Conservation (phyloP, 2,113 vertebrate species). For the Brachypteracias leptosomus region DNA sequence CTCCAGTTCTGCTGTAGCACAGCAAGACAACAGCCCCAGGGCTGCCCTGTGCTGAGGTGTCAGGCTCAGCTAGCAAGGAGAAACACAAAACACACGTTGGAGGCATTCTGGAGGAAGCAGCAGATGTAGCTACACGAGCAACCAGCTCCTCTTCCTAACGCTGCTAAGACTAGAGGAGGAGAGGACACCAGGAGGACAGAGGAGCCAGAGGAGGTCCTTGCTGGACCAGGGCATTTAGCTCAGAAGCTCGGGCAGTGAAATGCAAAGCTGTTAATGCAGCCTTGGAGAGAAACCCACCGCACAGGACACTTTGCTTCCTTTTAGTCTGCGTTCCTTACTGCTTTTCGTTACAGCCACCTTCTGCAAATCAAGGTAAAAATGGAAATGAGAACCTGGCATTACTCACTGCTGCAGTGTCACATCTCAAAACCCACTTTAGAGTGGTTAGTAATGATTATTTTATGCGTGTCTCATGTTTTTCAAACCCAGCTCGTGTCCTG, state of each 20-base stretch:
- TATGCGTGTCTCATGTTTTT: accelerated
- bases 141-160: background rate
- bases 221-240: background rate
- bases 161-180: background rate
- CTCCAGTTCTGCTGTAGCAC: background rate
- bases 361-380: slow-evolving; percentile 73
- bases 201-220: background rate
- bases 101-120: background rate
- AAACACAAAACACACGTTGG: background rate
- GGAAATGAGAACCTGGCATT: background rate
- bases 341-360: slow-evolving; percentile 64
- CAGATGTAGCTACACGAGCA: background rate
- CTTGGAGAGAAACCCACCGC: slow-evolving; percentile 64
- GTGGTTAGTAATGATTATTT: background rate
- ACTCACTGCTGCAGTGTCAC: background rate
- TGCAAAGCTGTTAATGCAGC: slow-evolving; percentile 3
- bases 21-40: background rate
- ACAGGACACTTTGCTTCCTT: slow-evolving; percentile 66
- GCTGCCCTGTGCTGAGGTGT: background rate
- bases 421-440: background rate
- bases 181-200: background rate
- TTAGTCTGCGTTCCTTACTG: slow-evolving; percentile 68
- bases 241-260: background rate
- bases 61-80: background rate
- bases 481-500: background rate